Evolutionary conservation across 2,113 vertebrate species (phyloP), one percentile per base, ranked within the genome.

Genomic region (Cinclus mexicanus): DNA sequence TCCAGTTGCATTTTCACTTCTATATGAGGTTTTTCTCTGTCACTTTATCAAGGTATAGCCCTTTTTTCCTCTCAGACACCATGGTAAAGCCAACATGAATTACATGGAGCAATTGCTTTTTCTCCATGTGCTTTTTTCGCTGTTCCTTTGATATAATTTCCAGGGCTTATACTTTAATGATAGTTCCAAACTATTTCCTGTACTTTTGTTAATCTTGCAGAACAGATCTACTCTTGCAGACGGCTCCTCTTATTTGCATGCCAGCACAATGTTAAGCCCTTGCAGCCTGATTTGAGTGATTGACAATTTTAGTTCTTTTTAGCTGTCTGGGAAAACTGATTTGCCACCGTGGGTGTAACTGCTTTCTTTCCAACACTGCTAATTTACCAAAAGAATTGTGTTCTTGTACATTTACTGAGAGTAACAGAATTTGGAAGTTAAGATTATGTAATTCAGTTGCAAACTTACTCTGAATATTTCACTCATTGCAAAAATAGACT

Each of bases 291-390:
- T 68, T 79, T 84, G 85, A 93, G 59, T 92, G 94, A 94, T 56
- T 95, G 95, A 95, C 90, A 94, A 94, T 92, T 94, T 95, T 61
- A 95, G 70, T 70, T 96, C 75, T 59, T 94, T 92, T 94, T 70
- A 93, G 71, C 71, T 87, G 86, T 90, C 91, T 97, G 91, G 77
- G 90, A 94, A 87, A 97, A 89, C 70, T 86, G 68, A 92, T 88
- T 96, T 96, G 83, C 90, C 49, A 37, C 68, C 21, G 89, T 96
- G 93, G 93, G 94, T 92, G 93, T 90, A 92, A 80, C 64, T 76
- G 49, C 78, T 97, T 95, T 87, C 80, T 94, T 95, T 92, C 74
- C 78, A 87, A 84, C 55, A 75, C 57, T 87, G 49, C 26, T 95
- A 86, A 95, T 93, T 96, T 92, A 96, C 65, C 50, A 71, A 91